These are phyloP conservation scores for Tetanocera ferruginea DNA, from an alignment of 2,888 invertebrate genomes.

Conservation along the genomic window DNA sequence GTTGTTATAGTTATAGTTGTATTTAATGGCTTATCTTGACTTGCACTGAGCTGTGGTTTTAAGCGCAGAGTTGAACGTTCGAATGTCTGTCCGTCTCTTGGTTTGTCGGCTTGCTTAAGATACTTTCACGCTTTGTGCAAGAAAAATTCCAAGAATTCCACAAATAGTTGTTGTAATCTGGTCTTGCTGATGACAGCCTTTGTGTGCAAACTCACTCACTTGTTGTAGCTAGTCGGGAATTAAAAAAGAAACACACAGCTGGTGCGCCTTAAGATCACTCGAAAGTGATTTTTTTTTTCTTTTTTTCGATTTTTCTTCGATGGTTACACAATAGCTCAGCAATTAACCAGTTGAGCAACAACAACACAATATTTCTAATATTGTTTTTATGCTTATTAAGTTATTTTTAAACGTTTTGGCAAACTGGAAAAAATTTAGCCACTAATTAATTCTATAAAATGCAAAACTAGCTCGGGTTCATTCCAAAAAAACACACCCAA, in stretches of 20 bases:
- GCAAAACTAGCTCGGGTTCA: not conserved
- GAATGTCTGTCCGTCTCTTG: too few relatives aligned
- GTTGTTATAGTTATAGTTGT: not conserved
- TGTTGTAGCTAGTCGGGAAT: not conserved
- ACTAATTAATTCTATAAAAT: not conserved
- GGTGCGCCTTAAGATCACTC: not conserved
- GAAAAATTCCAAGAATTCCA: not conserved
- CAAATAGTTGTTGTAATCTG: slow-evolving; percentile 44
- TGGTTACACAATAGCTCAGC: slow-evolving; percentile 16
- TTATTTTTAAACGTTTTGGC: not conserved
- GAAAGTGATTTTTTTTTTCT: not conserved
- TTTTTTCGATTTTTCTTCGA: not conserved
- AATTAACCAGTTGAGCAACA: not conserved
- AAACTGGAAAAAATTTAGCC: not conserved
- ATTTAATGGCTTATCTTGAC: not conserved
- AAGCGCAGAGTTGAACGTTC: not conserved
- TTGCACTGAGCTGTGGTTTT: not conserved
- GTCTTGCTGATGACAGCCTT: not conserved
- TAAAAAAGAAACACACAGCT: not conserved
- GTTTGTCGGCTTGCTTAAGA: not conserved
- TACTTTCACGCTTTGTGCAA: slow-evolving; percentile 1
- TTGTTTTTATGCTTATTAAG: not conserved
- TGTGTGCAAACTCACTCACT: not conserved
- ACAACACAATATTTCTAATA: not conserved
- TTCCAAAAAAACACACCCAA: slow-evolving; percentile 61